Conservation (phyloP, 1,140 invertebrate species). For the Tetramorium parvispinum region DNA sequence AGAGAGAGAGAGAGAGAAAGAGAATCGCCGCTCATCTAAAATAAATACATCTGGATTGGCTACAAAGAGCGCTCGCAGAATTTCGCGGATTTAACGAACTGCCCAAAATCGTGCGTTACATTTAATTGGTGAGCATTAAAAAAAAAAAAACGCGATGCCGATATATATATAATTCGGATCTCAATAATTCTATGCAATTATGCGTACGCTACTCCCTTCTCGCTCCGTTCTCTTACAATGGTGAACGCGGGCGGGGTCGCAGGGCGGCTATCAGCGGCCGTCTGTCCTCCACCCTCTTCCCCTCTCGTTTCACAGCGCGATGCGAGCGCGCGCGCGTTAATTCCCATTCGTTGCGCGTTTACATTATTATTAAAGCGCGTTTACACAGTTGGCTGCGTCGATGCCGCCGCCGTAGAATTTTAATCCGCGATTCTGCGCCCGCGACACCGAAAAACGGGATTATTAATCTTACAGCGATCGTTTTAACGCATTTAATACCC, state of each 20-base stretch:
- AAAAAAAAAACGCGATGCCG: constrained; percentile 38
- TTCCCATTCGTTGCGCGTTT: constrained; percentile 71
- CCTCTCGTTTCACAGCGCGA: constrained; percentile 77
- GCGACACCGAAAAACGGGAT: neutral
- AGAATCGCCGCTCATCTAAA: neutral
- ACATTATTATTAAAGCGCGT: constrained; percentile 68
- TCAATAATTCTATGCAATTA: constrained; percentile 81
- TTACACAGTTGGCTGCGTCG: constrained; percentile 74
- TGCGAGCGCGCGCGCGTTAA: constrained; percentile 75
- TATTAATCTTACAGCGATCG: constrained; percentile 20
- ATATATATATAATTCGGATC: constrained; percentile 64
- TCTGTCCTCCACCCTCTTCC: constrained; percentile 56
- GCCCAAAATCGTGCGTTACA: neutral
- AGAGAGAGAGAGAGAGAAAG: too few relatives aligned
- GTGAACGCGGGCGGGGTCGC: neutral
- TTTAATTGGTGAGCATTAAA: constrained; percentile 27
- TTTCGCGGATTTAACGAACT: constrained; percentile 4
- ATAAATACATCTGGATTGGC: too few relatives aligned
- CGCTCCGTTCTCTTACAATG: neutral
- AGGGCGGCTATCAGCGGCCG: constrained; percentile 12
- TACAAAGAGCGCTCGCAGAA: neutral
- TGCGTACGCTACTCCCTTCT: constrained; percentile 30
- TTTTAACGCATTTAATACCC: neutral
- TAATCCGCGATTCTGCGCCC: constrained; percentile 60
- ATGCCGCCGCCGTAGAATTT: constrained; percentile 74